Conservation (phyloP, 2,113 vertebrate genomes). For the Megaceryle torquata region DNA sequence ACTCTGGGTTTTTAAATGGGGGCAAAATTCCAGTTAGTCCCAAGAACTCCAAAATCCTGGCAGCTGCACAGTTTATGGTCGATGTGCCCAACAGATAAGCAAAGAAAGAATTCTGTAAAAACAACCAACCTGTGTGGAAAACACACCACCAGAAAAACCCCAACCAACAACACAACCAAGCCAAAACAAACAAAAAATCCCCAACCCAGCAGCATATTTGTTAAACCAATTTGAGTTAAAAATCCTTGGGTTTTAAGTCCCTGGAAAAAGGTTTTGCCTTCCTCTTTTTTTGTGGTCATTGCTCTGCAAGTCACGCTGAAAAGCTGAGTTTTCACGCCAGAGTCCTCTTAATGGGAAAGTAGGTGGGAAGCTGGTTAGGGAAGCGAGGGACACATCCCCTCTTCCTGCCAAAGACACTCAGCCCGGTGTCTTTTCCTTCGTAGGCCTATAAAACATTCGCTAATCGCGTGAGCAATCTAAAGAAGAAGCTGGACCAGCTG, state of each 20-base stretch:
- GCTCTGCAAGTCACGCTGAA: too few species aligned
- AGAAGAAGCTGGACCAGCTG: conserved; percentile 94
- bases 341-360: too few species aligned
- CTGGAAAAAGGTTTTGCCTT: neutral
- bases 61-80: neutral
- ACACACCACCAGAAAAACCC: too few species aligned
- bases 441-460: conserved; percentile 97
- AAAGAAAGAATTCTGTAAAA: neutral
- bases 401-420: neutral
- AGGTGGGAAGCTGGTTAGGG: neutral
- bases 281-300: neutral
- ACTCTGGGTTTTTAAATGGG: accelerated
- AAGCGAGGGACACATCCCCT: neutral
- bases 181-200: too few species aligned
- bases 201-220: too few species aligned
- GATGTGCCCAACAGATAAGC: accelerated
- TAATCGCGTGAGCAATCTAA: conserved; percentile 91
- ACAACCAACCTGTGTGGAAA: neutral
- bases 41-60: neutral
- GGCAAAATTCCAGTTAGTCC: neutral
- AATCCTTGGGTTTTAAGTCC: too few species aligned
- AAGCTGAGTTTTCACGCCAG: neutral
- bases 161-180: too few species aligned
- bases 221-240: too few species aligned
- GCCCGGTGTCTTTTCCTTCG: neutral